These are phyloP conservation scores for Prenolepis imparis DNA, from an alignment of 2,888 invertebrate species.

Conservation along the genomic window DNA sequence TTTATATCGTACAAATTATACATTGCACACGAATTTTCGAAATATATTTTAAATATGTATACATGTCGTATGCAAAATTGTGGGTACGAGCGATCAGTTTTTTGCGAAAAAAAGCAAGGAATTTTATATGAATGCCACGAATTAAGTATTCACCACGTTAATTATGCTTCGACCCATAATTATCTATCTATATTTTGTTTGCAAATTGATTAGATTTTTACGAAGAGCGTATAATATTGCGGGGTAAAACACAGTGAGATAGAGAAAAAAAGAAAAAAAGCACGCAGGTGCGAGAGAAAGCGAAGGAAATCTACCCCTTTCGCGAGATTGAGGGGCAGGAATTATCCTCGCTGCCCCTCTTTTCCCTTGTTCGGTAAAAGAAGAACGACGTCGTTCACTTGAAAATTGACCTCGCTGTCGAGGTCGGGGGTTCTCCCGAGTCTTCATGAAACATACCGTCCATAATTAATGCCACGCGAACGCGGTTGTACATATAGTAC, in stretches of 20 bases:
- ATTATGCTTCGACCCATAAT: constrained; percentile 5
- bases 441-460: constrained; percentile 18
- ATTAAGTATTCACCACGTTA: constrained; percentile 4
- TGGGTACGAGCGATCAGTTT: not conserved
- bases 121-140: not conserved
- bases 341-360: constrained; percentile 36
- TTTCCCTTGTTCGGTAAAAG: not conserved
- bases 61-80: not conserved
- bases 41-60: not conserved
- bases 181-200: not conserved
- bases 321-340: constrained; percentile 49
- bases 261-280: not conserved
- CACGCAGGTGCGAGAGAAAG: constrained; percentile 14
- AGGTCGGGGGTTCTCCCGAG: constrained; percentile 20
- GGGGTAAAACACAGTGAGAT: not conserved
- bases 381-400: constrained; percentile 14
- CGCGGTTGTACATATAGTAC: not conserved
- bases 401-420: constrained; percentile 40
- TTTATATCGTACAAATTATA: constrained; percentile 1
- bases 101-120: not conserved
- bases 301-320: constrained; percentile 35
- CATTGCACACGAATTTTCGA: not conserved
- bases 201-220: not conserved
- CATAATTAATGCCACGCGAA: constrained; percentile 46
- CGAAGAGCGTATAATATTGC: not conserved